These are phyloP conservation scores for Psococerastis gibbosa DNA, from an alignment of 2,888 invertebrate species.

Conservation along the genomic window DNA sequence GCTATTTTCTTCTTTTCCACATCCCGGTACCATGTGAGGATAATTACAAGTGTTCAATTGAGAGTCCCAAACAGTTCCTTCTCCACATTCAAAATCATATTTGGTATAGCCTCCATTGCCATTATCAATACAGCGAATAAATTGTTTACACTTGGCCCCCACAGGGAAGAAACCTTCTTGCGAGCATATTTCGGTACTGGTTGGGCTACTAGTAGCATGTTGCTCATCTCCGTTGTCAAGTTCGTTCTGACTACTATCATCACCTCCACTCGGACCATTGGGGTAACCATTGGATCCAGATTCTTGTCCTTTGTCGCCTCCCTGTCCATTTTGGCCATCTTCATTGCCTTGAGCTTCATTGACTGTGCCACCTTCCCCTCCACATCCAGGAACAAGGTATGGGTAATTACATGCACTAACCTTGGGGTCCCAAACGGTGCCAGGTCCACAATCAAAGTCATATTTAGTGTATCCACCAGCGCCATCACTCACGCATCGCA, in stretches of 20 bases:
- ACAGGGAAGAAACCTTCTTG: conserved; percentile 21
- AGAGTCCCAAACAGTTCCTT: conserved; percentile 61
- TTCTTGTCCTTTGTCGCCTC: background rate
- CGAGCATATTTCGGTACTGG: conserved; percentile 16
- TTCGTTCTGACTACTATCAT: background rate
- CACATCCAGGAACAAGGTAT: conserved; percentile 23
- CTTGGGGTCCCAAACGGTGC: conserved; percentile 37
- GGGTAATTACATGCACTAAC: conserved; percentile 35
- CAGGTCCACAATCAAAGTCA: conserved; percentile 34
- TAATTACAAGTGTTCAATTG: conserved; percentile 50
- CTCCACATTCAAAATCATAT: conserved; percentile 52
- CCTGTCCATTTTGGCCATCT: conserved; percentile 2
- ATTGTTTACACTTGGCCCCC: conserved; percentile 19
- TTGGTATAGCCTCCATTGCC: conserved; percentile 33
- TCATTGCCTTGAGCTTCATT: too few species aligned
- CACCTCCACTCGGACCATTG: conserved; percentile 7
- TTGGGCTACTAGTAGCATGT: conserved; percentile 5
- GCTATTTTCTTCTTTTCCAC: conserved; percentile 15
- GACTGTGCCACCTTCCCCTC: background rate
- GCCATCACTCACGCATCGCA: conserved; percentile 24
- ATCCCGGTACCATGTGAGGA: conserved; percentile 33
- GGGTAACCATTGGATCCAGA: conserved; percentile 11
- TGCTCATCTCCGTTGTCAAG: conserved; percentile 10
- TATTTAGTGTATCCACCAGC: conserved; percentile 25
- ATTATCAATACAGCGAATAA: conserved; percentile 19